phyloP scores from a whole-genome alignment of 2,113 vertebrate species.

The Sigmodon hispidus region DNA sequence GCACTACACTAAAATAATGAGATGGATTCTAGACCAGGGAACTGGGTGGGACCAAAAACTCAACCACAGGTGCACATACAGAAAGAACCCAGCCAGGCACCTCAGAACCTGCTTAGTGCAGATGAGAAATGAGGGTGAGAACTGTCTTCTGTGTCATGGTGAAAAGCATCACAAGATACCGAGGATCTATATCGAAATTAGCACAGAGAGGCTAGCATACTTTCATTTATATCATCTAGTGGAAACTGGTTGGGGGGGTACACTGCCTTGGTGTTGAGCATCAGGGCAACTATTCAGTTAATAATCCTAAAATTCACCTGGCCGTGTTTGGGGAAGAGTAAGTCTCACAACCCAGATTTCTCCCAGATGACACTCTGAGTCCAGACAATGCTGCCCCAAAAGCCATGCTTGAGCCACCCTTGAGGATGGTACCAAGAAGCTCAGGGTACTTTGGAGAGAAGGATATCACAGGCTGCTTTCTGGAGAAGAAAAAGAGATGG shows the following conservation, averaged over 20 bases:
- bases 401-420: accelerated
- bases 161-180: neutral
- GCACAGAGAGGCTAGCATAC: neutral
- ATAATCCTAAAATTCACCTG: neutral
- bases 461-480: neutral
- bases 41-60: neutral
- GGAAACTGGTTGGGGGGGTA: neutral
- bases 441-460: neutral
- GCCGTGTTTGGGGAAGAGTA: slow-evolving; percentile 51
- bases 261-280: neutral
- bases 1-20: slow-evolving; percentile 12
- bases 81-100: neutral
- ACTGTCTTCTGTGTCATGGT: neutral
- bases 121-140: neutral
- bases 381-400: neutral
- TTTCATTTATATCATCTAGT: neutral
- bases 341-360: neutral
- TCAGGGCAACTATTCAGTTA: neutral
- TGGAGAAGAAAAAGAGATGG: neutral
- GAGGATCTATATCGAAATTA: neutral
- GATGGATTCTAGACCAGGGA: neutral
- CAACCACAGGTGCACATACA: neutral
- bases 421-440: neutral
- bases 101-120: neutral
- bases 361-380: neutral